phyloP scores from a whole-genome alignment of 2,113 vertebrate species.

The Dicaeum eximium region DNA sequence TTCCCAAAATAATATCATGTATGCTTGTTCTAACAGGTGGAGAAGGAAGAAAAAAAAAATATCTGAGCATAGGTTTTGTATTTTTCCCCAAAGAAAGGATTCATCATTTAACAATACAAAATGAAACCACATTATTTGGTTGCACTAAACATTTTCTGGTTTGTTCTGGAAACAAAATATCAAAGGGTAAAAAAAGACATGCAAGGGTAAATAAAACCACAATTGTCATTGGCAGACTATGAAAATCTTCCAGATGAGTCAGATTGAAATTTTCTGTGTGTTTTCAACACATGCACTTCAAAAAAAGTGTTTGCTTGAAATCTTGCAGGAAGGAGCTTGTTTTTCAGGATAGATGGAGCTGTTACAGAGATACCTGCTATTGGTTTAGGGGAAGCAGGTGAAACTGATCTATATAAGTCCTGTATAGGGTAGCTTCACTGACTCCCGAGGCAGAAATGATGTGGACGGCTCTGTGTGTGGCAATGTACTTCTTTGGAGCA shows the following conservation, averaged over 20 bases:
- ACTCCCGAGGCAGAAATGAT: not conserved
- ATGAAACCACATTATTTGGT: not conserved
- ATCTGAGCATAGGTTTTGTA: not conserved
- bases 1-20: not conserved
- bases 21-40: not conserved
- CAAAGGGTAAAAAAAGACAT: not conserved
- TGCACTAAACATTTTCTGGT: not conserved
- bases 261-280: not conserved
- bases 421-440: not conserved
- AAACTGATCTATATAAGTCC: not conserved
- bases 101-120: not conserved
- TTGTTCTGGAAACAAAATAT: not conserved
- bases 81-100: not conserved
- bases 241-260: not conserved
- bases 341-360: not conserved
- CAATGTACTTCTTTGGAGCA: slow-evolving; percentile 24
- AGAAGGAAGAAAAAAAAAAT: not conserved
- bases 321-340: not conserved
- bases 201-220: not conserved
- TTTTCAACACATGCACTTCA: not conserved
- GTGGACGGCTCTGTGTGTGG: not conserved
- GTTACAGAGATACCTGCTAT: not conserved
- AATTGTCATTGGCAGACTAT: not conserved
- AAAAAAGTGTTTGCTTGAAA: not conserved
- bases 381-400: not conserved